A percentile compares a stretch with the other conserved stretches of the same genome.
Conservation (phyloP, 2,797 vertebrate species). For the Falco peregrinus region DNA sequence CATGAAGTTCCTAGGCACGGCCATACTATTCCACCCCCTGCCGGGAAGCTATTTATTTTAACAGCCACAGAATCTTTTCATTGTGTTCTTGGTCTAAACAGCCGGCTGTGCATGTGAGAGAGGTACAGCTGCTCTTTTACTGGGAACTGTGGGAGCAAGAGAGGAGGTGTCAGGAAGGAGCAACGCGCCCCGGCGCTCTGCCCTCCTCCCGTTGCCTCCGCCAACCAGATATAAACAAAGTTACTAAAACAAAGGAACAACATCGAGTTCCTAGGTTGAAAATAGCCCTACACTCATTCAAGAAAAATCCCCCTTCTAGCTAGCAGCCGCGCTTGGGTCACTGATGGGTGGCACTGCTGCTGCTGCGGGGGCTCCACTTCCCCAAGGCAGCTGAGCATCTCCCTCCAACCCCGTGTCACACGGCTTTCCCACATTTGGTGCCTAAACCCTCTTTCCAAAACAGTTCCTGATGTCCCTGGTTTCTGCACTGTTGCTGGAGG, state of each 20-base stretch:
- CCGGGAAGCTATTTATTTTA: slow-evolving; percentile 55
- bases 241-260: slow-evolving; percentile 68
- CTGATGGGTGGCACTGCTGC: background rate
- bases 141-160: background rate
- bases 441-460: background rate
- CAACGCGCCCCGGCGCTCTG: background rate
- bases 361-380: background rate
- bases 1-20: background rate
- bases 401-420: accelerated
- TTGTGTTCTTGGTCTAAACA: slow-evolving; percentile 41
- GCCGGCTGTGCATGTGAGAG: background rate
- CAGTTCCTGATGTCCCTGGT: background rate
- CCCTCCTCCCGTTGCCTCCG: background rate
- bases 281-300: slow-evolving; percentile 45
- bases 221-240: slow-evolving; percentile 44
- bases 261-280: slow-evolving; percentile 51
- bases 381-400: background rate
- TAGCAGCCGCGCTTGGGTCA: accelerated
- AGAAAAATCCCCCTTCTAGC: slow-evolving; percentile 36
- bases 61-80: slow-evolving; percentile 26
- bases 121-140: background rate
- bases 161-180: slow-evolving; percentile 41
- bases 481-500: background rate
- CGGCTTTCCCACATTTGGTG: accelerated
- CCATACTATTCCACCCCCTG: slow-evolving; percentile 46